Evolutionary conservation across 2,797 vertebrate species (phyloP), one percentile per base, ranked within the genome.

Genomic region (Mastacembelus armatus): DNA sequence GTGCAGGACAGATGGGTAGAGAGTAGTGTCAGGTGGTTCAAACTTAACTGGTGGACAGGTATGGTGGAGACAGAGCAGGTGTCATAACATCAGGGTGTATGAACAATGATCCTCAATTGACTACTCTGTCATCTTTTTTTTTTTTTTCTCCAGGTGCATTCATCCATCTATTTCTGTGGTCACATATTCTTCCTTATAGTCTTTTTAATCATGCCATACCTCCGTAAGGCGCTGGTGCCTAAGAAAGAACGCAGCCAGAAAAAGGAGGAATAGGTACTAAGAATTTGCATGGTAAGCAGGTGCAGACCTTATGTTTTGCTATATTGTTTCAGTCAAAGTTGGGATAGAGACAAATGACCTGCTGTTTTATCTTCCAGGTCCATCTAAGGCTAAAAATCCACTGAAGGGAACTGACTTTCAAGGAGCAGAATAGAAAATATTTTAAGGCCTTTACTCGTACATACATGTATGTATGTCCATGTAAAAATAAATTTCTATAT

Each of bases 111-210:
- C 40, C 49, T 52, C 26, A 38, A 40, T 42, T 26, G 5, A 38
- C 14, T 57, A 15, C 47, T 32, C 7, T 45, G 1, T 33, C 19
- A 10, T 26, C 38, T 80, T 43, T 80, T 18, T 83, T 51, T 89
- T 83, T 80, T 43, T 80, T 18, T 83, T 51, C 89, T 83, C 2
- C 92, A 99, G 98, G 98, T 99, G 70, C 98, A 98, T 88, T 94
- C 69, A 22, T 98, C 97, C 18, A 0, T 98, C 74, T 98, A 98
- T 88, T 99, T 97, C 85, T 80, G 93, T 0, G 97, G 98, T 80
- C 98, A 99, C 0, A 16, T 96, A 51, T 92, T 96, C 80, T 98
- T 97, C 92, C 78, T 98, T 49, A 78, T 80, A 60, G 86, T 92
- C 73, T 92, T 93, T 74, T 70, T 98, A 75, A 85, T 84, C 82